Base-by-base conservation (phyloP, 2,797 vertebrate species). In the Phaenicophaeus curvirostris region DNA sequence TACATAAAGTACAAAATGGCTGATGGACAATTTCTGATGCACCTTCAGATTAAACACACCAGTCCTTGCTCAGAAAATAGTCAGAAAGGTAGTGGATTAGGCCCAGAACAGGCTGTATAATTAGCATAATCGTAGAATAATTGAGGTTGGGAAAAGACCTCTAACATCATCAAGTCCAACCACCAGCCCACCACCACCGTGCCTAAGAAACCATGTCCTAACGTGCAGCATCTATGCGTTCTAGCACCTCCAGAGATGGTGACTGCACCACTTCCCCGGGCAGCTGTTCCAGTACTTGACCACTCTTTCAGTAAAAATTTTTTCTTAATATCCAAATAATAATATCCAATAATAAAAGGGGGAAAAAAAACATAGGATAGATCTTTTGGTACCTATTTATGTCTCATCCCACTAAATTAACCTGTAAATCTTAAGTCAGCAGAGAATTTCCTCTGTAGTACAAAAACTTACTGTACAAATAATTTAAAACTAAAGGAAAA, bases 1-100 rank as follows among this genome's bases (percentile, higher is more conserved):
- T 87, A 63, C 85, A 76, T 78, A 73, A 95, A 92, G 82, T 87
- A 81, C 73, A 73, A 67, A 95, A 93, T 86, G 18, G 69, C 82
- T 84, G 82, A 68, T n/a, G 78, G 25, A 39, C 83, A 86, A 59
- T 91, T 93, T 84, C 48, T 80, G 48, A 41, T 55, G 66, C 21
- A 39, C 18, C 28, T 93, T 84, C 67, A 75, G 37, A 51, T 84
- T 61, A 72, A 53, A 76, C 69, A 58, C 4, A 1, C 44, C 90
- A 17, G n/a, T 78, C n/a, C 71, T 94, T 92, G 74, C 55, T 27
- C 80, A 85, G 61, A 88, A 81, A 67, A 69, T 10, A 67, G 25
- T n/a, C 48, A 84, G 61, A 76, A 86, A 59, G 14, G 10, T 11
- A 11, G 28, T 62, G 20, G 35, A 50, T 68, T 72, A 75, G 65